Base-by-base conservation (phyloP, 2,113 vertebrate genomes). In the Todiramphus chloris region DNA sequence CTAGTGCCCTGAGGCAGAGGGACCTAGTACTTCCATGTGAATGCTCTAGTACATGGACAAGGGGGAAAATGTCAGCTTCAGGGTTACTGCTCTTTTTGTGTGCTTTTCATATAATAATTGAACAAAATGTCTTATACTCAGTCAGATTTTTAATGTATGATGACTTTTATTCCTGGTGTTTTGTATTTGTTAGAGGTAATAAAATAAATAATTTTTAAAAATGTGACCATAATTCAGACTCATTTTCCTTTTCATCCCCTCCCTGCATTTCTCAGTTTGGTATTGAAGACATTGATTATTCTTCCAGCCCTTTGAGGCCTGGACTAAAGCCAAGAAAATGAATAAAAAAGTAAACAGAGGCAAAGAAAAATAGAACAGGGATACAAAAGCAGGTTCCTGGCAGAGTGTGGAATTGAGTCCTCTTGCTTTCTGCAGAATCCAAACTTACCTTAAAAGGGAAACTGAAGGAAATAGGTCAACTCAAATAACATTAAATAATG, bases 381-480 rank as follows among this genome's bases (percentile, higher is more conserved):
- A 92, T 70, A 94, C 35, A 87, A 78, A 51, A 94, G 41, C 91
- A 91, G 89, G 83, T 82, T 91, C 68, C 68, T 90, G 79, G 39
- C 68, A 94, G 64, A 94, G 67, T 6, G 41, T 43, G 48, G 46
- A 92, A 31, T 6, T 53, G 27, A 92, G 69, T 91, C 48, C 43
- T 93, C n/a, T 67, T 4, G 3, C 79, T 87, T 90, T 82, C 41
- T 87, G 77, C 39, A 68, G 30, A 69, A 73, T 92, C 69, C 92
- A 95, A 62, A 17, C 58, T 94, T 94, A 76, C 76, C 80, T 92
- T 93, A 95, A 93, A 96, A 95, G 83, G 89, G n/a, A 87, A 96
- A 84, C 53, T 83, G 76, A 89, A 92, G 73, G 88, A 96, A 96
- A 93, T 72, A 94, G 70, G 94, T 95, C 87, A 89, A 69, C 78